Percentiles rank a stretch among this genome's conserved stretches.
Evolutionary conservation across 2,797 vertebrate species (phyloP).

Genomic region (Chiroxiphia lanceolata): DNA sequence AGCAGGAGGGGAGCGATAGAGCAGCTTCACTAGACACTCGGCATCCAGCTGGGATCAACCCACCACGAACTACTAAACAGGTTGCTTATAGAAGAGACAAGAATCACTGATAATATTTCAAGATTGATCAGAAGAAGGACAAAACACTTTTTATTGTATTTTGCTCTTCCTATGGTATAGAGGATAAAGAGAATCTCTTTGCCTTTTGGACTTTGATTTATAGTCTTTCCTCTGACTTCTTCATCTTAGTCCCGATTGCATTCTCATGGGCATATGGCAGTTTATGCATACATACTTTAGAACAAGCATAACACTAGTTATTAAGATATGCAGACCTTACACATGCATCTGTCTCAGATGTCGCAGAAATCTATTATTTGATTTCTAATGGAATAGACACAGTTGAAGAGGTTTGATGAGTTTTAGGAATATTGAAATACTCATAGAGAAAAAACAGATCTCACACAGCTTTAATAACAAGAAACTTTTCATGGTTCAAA

Average conservation of each 20-base stretch:
- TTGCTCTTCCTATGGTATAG: background rate
- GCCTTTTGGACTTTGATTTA: background rate
- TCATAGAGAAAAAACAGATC: background rate
- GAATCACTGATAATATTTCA: background rate
- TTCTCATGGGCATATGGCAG: background rate
- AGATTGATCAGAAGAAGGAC: background rate
- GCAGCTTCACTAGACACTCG: background rate
- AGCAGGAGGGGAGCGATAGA: background rate
- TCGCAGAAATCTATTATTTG: background rate
- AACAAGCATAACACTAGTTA: background rate
- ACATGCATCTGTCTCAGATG: background rate
- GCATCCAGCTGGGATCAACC: background rate
- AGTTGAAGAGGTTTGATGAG: background rate
- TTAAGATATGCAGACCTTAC: background rate
- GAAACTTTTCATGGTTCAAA: background rate
- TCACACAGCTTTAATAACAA: background rate
- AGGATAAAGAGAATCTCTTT: accelerated
- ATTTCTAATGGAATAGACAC: background rate
- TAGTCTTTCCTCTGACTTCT: background rate
- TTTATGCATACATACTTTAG: background rate
- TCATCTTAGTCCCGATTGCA: background rate
- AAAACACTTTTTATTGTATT: background rate
- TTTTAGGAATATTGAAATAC: background rate
- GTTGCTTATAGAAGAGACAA: background rate
- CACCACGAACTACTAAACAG: background rate